Evolutionary conservation across 2,888 invertebrate species (phyloP), one percentile per base, ranked within the genome.

Genomic region (Plebejus melissa): DNA sequence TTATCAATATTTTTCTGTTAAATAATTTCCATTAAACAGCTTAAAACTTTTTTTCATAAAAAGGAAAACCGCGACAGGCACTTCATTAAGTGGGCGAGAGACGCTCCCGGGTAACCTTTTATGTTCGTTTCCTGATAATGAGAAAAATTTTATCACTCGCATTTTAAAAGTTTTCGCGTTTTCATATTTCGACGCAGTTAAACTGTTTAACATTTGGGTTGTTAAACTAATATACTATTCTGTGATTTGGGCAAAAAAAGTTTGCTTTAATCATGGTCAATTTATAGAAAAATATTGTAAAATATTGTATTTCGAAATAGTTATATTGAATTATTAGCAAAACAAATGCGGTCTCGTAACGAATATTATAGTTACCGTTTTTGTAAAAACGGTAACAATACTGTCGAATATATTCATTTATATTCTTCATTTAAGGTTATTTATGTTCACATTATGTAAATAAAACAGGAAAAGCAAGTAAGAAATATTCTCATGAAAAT

Each of bases 1-100:
- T 65, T 36, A 65, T 65, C 4, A 13, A 65, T 32, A 32, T 65
- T 32, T 32, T 65, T 13, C 32, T 16, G 32, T 65, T 65, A 16
- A 36, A 65, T 7, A 65, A 13, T 65, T 32, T 65, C 5, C 65
- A 11, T 11, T 36, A 32, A 65, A 65, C 65, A 65, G 65, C 16
- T 65, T 65, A 65, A 60, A 65, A 65, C 65, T 65, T 65, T 65
- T 65, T 65, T 65, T 65, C 65, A 65, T 65, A 36, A 65, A 65
- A 70, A 70, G 7, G 7, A 70, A 70, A 22, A 46, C 71, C 71
- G 71, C 71, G 41, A 11, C 71, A 46, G 16, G 41, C 70, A 22
- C 71, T 41, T 71, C 46, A 71, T 71, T 28, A 71, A 71, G 71
- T 71, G 71, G 70, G 46, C 22, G 46, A 71, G 71, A 46, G 46